phyloP scores from a whole-genome alignment of 2,113 vertebrate genomes.

The Tetrax tetrax region DNA sequence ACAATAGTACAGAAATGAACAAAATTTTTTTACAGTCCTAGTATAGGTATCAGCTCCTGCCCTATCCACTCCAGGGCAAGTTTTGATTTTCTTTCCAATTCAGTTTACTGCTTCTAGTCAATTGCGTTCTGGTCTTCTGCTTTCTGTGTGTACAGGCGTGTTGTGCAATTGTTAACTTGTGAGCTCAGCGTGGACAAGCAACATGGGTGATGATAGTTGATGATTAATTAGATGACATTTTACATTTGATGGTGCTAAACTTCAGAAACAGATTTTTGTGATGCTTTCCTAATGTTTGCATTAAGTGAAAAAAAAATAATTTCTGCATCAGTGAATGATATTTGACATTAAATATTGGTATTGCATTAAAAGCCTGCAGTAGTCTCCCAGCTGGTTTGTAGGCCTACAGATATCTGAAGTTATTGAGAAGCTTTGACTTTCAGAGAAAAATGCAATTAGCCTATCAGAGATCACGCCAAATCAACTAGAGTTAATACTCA shows the following conservation, averaged over 20 bases:
- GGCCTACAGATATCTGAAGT: background rate
- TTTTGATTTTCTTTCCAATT: background rate
- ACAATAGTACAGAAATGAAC: background rate
- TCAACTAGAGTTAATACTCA: background rate
- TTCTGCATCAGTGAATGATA: background rate
- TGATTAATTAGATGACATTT: background rate
- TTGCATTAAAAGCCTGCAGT: background rate
- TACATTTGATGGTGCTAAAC: background rate
- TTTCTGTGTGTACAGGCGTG: background rate
- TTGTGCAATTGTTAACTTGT: background rate
- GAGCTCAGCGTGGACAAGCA: background rate
- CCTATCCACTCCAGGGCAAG: background rate
- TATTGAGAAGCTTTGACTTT: background rate
- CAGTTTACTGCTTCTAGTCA: background rate
- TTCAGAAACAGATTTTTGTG: background rate
- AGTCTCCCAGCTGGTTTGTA: background rate
- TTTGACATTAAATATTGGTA: conserved; percentile 6
- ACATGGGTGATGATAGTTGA: background rate
- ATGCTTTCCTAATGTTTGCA: background rate
- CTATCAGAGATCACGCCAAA: background rate
- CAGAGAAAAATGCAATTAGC: background rate
- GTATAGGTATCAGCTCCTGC: background rate
- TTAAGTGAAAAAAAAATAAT: background rate
- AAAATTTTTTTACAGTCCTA: background rate
- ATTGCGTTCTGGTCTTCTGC: background rate